Base-by-base conservation (phyloP, 53 echinoderm and acorn worm genomes). In the Stichopus horrens region DNA sequence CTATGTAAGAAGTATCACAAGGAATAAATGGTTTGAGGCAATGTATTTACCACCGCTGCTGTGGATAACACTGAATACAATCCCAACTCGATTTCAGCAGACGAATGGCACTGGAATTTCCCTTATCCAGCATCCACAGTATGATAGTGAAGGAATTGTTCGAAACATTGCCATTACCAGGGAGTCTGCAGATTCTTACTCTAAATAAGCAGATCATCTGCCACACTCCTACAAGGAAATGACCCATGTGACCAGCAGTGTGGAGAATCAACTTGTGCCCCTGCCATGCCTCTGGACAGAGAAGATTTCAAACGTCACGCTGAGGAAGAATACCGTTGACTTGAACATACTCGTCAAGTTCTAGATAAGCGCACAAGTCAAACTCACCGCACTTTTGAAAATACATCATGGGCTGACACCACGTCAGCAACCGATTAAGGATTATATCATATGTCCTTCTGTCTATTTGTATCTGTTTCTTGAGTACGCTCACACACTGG, bases 21-120 rank as follows among this genome's bases (percentile, higher is more conserved):
- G 9, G 63, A 60, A 60, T 57, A 86, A 75, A 86, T 90, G 88
- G 22, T 13, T 86, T 68, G 71, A 54, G 86, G 90, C 56, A 56
- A 21, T 66, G 87, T 90, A 6, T 90, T 90, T 55, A 90, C 91
- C 37, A 90, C 86, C 76, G 79, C 91, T 63, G 91, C 91, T 56
- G 86, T 86, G 76, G 91, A 90, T 67, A 90, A 90, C 77, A 87
- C 87, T 10, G 87, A 87, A 52, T 79, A 90, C 22, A 90, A 90
- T 77, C 91, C 91, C 77, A 90, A 87, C 54, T 23, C 88, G 79
- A 91, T 79, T 53, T 88, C 91, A 88, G 8, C 91, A 54, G 88
- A 88, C 54, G 82, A 89, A 90, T 90, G 90, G 86, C 67, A 90
- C 90, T 89, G 73, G 71, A 73, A 87, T 87, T 23, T 87, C 87